phyloP scores from a whole-genome alignment of 2,888 invertebrate genomes.

The Furcula furcula region DNA sequence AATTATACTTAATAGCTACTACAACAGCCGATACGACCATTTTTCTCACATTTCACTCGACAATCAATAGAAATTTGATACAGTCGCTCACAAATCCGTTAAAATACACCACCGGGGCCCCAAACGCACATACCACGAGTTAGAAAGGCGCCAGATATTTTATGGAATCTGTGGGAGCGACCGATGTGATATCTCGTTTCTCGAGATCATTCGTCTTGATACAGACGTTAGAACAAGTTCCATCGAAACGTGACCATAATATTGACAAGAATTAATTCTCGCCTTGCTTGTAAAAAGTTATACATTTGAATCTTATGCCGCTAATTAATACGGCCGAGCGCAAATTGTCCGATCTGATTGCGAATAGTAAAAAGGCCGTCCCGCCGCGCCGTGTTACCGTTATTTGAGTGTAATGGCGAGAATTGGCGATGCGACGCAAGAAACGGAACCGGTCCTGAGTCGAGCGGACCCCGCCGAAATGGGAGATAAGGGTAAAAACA shows the following conservation, averaged over 20 bases:
- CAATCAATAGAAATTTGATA: neutral
- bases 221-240: conserved; percentile 71
- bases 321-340: conserved; percentile 65
- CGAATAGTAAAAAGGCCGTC: conserved; percentile 60
- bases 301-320: conserved; percentile 60
- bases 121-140: conserved; percentile 18
- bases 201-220: conserved; percentile 66
- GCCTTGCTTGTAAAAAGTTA: conserved; percentile 40
- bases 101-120: conserved; percentile 10
- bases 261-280: conserved; percentile 70
- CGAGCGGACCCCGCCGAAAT: conserved; percentile 60
- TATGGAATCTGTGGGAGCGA: conserved; percentile 67
- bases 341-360: conserved; percentile 64
- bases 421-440: conserved; percentile 65
- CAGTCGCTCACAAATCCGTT: conserved; percentile 16
- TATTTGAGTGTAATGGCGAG: conserved; percentile 60
- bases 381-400: conserved; percentile 60
- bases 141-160: conserved; percentile 58
- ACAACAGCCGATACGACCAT: too few relatives aligned
- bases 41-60: neutral
- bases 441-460: conserved; percentile 53
- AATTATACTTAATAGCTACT: too few relatives aligned
- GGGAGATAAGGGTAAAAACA: conserved; percentile 65
- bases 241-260: conserved; percentile 66
- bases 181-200: conserved; percentile 65